Evolutionary conservation across 2,888 invertebrate genomes (phyloP).

Genomic region (Cephonodes hylas): DNA sequence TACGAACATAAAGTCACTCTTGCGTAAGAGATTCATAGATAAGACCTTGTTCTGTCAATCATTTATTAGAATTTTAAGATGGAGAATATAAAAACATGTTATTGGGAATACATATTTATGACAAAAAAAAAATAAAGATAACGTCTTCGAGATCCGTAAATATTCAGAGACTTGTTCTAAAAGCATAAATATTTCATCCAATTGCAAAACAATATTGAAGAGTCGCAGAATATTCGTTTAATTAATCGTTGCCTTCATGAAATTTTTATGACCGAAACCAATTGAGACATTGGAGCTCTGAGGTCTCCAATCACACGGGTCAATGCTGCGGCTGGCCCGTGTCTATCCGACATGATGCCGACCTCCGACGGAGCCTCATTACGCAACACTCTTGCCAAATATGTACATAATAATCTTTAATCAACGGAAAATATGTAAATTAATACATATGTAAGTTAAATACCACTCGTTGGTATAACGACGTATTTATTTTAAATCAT

Average conservation of each 20-base stretch:
- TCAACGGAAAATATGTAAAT: background rate
- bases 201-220: background rate
- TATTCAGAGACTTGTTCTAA: background rate
- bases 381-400: background rate
- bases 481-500: no score
- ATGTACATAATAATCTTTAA: background rate
- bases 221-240: slow-evolving; percentile 17
- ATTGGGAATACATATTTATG: background rate
- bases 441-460: background rate
- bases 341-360: background rate
- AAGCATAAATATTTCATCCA: background rate
- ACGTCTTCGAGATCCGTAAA: background rate
- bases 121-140: background rate
- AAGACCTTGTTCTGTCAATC: no score
- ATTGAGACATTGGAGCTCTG: slow-evolving; percentile 31
- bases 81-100: background rate
- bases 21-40: no score
- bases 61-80: no score
- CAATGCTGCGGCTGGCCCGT: slow-evolving; percentile 31
- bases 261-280: slow-evolving; percentile 29
- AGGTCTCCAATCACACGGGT: slow-evolving; percentile 33
- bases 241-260: slow-evolving; percentile 9
- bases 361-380: background rate
- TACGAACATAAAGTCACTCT: no score
- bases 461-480: no score